phyloP scores from a whole-genome alignment of 2,113 vertebrate species.

The Poeciliopsis retropinna region DNA sequence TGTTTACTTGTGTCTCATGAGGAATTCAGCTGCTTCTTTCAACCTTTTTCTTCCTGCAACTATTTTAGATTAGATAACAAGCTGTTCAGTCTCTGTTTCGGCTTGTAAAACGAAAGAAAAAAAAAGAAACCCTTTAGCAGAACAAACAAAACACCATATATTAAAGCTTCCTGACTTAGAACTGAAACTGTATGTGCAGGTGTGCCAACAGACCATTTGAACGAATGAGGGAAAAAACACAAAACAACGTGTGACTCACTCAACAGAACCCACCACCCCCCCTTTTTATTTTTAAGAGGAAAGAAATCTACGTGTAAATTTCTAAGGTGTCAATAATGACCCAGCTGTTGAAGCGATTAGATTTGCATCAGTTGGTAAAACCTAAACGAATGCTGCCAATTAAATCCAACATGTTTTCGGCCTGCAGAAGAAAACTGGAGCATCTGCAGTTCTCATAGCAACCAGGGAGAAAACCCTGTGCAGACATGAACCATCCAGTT shows the following conservation, averaged over 20 bases:
- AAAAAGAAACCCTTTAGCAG: not conserved
- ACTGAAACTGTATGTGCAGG: not conserved
- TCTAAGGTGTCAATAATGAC: not conserved
- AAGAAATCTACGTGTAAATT: not conserved
- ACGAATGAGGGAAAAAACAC: not conserved
- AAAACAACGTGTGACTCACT: not conserved
- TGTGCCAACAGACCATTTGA: not conserved
- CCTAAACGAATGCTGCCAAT: too few species aligned
- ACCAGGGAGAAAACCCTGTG: not conserved
- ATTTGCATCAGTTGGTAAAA: not conserved
- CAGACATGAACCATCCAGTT: not conserved
- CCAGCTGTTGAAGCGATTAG: not conserved
- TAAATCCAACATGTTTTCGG: not conserved
- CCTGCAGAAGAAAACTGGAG: not conserved
- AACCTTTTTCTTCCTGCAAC: not conserved
- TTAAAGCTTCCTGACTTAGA: not conserved
- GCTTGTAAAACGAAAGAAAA: not conserved
- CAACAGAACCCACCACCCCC: not conserved
- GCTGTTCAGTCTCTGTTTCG: not conserved
- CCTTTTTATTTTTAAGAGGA: not conserved
- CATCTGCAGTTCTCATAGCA: not conserved
- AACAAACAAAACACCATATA: conserved; percentile 4
- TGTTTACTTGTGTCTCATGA: not conserved
- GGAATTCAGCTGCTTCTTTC: not conserved
- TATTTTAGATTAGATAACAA: conserved; percentile 1